Base-by-base conservation (phyloP, 2,888 invertebrate genomes). In the Eristalis pertinax region DNA sequence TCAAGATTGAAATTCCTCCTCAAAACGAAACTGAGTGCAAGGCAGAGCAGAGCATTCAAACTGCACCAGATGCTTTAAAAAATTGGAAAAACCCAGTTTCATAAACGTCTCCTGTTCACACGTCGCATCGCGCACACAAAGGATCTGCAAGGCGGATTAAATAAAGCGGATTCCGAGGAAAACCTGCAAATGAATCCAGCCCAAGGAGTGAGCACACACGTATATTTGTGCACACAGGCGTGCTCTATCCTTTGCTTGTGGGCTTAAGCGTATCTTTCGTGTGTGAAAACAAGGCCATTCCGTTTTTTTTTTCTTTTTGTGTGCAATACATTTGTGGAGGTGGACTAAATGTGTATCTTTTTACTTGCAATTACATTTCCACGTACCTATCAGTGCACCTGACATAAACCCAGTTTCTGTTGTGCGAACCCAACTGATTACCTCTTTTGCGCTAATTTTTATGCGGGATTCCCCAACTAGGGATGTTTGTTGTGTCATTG, bases 101-200 rank as follows among this genome's bases (percentile, higher is more conserved):
- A 50, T 50, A 50, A 50, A 50, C 19, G 50, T 50, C 50, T n/a
- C 19, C 19, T 68, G 63, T 83, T 83, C 83, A 78, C 72, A 78
- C 79, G 83, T 83, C 72, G 64, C 58, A 50, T 43, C 15, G 10
- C 32, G 41, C 58, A 70, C 65, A 82, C 73, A 83, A 79, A 83
- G 74, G 75, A 29, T 69, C 69, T 63, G 65, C 67, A 74, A 86
- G 69, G 73, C 86, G 78, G 83, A 86, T 86, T 86, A 83, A 78
- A 75, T 83, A 83, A 83, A 79, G 75, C 79, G 78, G 75, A 79
- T 83, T 87, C 83, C 63, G 43, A 32, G 70, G 74, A 83, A 83
- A 87, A 75, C 63, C 43, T 63, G 67, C 82, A 73, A 81, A 74
- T 58, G 15, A 69, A 74, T 58, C 63, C 70, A 50, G 62, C 38